Conservation (phyloP, 1,140 invertebrate genomes). For the Aphis gossypii region DNA sequence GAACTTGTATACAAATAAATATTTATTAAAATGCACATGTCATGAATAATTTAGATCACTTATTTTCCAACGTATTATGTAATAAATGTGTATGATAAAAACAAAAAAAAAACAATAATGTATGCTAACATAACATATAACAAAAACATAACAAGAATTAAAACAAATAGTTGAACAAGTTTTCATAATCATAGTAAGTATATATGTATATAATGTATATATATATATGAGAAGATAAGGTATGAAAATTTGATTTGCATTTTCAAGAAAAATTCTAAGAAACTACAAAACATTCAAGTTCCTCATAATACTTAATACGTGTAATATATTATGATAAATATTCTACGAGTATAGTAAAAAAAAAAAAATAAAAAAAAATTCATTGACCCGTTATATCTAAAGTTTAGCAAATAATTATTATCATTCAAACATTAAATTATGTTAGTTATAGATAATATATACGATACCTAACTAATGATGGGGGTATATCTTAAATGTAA, state of each 20-base stretch:
- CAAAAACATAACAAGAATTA: constrained; percentile 50
- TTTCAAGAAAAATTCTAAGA: constrained; percentile 8
- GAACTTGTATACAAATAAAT: constrained; percentile 26
- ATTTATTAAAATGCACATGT: background rate
- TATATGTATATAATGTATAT: background rate
- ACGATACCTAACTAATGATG: constrained; percentile 43
- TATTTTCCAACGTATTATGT: constrained; percentile 41
- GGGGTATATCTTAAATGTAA: constrained; percentile 34
- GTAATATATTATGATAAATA: background rate
- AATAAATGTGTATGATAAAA: constrained; percentile 11
- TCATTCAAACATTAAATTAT: constrained; percentile 11
- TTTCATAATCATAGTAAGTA: constrained; percentile 33
- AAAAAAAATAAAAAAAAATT: background rate
- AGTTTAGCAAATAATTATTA: constrained; percentile 35
- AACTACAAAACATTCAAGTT: constrained; percentile 41
- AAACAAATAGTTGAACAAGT: constrained; percentile 43
- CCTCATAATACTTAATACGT: background rate
- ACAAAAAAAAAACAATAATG: constrained; percentile 26
- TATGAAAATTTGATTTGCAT: constrained; percentile 47
- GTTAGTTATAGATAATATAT: constrained; percentile 35
- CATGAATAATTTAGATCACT: constrained; percentile 22
- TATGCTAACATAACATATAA: constrained; percentile 43
- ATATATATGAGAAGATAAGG: background rate
- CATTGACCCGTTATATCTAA: background rate
- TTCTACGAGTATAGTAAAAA: background rate